Percentiles rank a stretch among this genome's conserved stretches.
Evolutionary conservation across 1,140 invertebrate genomes (phyloP).

Genomic region (Arctopsyche grandis): DNA sequence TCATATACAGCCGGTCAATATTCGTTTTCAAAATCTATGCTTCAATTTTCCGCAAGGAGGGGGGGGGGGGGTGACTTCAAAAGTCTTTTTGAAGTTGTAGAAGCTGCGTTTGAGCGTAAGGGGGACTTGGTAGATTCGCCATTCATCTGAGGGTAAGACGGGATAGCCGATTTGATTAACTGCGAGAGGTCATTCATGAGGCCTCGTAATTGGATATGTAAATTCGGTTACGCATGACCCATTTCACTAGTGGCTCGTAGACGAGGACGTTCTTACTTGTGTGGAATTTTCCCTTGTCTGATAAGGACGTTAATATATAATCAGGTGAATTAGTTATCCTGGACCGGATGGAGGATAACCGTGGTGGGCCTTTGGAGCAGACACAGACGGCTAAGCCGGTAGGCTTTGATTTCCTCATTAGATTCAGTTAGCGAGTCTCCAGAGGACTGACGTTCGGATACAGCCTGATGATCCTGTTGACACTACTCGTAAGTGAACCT

Average conservation of each 20-base stretch:
- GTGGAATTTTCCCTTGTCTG: neutral
- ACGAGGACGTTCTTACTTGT: neutral
- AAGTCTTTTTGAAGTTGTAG: neutral
- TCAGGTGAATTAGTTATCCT: neutral
- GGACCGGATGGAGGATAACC: neutral
- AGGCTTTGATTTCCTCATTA: constrained; percentile 30
- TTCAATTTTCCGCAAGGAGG: neutral
- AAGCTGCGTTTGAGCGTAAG: constrained; percentile 6
- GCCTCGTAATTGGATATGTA: constrained; percentile 43
- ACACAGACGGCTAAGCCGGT: neutral
- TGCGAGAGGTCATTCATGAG: constrained; percentile 32
- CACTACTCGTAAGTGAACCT: neutral
- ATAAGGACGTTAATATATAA: constrained; percentile 6
- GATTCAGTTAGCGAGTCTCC: constrained; percentile 35
- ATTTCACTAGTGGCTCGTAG: neutral
- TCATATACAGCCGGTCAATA: too few relatives aligned
- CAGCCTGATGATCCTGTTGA: constrained; percentile 1
- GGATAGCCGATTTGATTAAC: constrained; percentile 44
- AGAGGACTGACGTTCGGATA: neutral
- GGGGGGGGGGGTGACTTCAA: neutral
- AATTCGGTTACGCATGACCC: constrained; percentile 40
- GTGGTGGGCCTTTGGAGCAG: neutral
- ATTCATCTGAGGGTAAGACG: constrained; percentile 29
- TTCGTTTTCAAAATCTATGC: too few relatives aligned
- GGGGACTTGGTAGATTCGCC: neutral